These are phyloP conservation scores for Lepidocyrtinus sp. DNA, from an alignment of 2,888 invertebrate genomes.

Conservation along the genomic window DNA sequence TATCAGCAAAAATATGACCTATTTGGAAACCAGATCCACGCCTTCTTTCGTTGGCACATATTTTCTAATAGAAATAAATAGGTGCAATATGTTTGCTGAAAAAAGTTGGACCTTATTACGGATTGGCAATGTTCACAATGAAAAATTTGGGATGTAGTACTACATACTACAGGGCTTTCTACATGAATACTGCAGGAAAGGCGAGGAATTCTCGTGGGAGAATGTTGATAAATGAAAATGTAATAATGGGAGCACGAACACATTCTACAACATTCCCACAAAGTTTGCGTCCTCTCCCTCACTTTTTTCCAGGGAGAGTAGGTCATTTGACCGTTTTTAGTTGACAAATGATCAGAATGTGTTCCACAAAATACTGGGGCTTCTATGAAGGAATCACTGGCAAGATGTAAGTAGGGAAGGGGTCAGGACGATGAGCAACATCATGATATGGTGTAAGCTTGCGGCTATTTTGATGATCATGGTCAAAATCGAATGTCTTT, in stretches of 20 bases:
- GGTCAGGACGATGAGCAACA: background rate
- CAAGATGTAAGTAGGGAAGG: conserved; percentile 1
- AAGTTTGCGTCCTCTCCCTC: background rate
- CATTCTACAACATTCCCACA: conserved; percentile 12
- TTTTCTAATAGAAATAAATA: conserved; percentile 19
- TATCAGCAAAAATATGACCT: conserved; percentile 16
- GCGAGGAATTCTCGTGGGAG: conserved; percentile 33
- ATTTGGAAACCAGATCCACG: background rate
- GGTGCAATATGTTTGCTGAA: conserved; percentile 13
- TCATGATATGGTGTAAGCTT: conserved; percentile 10
- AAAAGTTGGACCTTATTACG: conserved; percentile 10
- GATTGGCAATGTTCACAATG: conserved; percentile 12
- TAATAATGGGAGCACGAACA: conserved; percentile 28
- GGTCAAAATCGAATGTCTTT: too few species aligned
- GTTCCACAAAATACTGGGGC: background rate
- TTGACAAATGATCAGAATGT: conserved; percentile 18
- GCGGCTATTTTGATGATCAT: background rate
- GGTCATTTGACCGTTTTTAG: conserved; percentile 14
- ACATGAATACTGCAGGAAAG: background rate
- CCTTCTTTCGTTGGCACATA: background rate
- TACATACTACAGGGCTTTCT: background rate
- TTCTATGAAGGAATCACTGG: background rate
- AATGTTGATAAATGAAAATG: conserved; percentile 36
- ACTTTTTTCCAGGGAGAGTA: background rate
- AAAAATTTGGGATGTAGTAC: conserved; percentile 12